Evolutionary conservation across 2,113 vertebrate genomes (phyloP).

Genomic region (Coturnix japonica): DNA sequence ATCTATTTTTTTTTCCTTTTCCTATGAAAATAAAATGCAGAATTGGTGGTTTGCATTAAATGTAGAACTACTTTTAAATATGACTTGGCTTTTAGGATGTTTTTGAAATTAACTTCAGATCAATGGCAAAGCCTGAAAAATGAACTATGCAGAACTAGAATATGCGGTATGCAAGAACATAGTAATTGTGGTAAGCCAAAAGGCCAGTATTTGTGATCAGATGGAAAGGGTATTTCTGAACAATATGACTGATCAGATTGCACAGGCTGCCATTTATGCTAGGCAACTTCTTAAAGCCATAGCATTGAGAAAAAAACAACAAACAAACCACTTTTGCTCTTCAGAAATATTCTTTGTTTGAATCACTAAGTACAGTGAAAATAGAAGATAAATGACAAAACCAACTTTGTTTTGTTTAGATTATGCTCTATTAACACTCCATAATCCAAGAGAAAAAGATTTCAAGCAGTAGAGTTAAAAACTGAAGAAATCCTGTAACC

Average conservation of each 20-base stretch:
- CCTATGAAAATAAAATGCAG: neutral
- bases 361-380: neutral
- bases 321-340: neutral
- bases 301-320: neutral
- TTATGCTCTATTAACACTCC: neutral
- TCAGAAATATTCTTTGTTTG: neutral
- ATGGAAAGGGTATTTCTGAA: neutral
- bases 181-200: conserved; percentile 2
- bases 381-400: neutral
- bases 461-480: conserved; percentile 61
- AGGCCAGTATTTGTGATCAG: neutral
- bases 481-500: neutral
- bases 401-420: neutral
- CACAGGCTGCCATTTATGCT: neutral
- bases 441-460: neutral
- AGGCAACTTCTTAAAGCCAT: conserved; percentile 1
- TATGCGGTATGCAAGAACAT: neutral
- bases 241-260: neutral
- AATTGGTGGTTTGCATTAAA: neutral
- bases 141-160: neutral
- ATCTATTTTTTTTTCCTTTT: neutral
- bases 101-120: neutral
- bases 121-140: conserved; percentile 16
- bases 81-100: neutral
- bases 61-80: neutral